Evolutionary conservation across 2,113 vertebrate species (phyloP), one percentile per base, ranked within the genome.

Genomic region (Mionectes macconnelli): DNA sequence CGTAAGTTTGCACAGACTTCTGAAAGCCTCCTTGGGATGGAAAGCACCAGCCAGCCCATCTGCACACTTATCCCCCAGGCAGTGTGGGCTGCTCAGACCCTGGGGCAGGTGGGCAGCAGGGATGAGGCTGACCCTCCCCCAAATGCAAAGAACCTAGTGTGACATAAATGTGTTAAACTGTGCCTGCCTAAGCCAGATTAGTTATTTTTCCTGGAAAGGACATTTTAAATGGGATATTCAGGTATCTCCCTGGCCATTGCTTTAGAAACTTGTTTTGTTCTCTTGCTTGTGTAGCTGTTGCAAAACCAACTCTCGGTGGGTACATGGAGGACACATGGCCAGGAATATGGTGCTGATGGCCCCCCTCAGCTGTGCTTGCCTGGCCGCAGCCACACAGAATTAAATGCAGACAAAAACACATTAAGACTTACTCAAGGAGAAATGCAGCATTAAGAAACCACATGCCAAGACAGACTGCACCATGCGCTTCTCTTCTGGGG

Each of bases 161-260:
- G 2, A 27, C 1, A 1, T 25, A n/a, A 30, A 25, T 13, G 23
- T 1, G 0, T 45, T 37, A 11, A 45, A 52, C 28, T 1, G 6
- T 19, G 17, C 28, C 42, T 50, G 56, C 33, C 37, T 31, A 35
- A 76, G 12, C 28, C 30, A 31, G 56, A 25, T 62, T 8, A 10
- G 13, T 23, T 40, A 31, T 24, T 45, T 68, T 74, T 35, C 23
- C 60, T 68, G 42, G 28, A 27, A 39, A 44, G 28, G 35, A 49
- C 0, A 0, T 15, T 0, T 6, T 16, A 67, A 49, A 16, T 2
- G 6, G 14, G 24, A 23, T 21, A 39, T 12, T 23, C 23, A 25
- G 15, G 49, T 14, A 20, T 24, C 17, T 56, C 33, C 14, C 16
- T 50, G 14, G 23, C 40, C 14, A 1, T 42, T 0, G 5, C 63